Evolutionary conservation across 2,113 vertebrate genomes (phyloP), one percentile per base, ranked within the genome.

Genomic region (Plecotus auritus): DNA sequence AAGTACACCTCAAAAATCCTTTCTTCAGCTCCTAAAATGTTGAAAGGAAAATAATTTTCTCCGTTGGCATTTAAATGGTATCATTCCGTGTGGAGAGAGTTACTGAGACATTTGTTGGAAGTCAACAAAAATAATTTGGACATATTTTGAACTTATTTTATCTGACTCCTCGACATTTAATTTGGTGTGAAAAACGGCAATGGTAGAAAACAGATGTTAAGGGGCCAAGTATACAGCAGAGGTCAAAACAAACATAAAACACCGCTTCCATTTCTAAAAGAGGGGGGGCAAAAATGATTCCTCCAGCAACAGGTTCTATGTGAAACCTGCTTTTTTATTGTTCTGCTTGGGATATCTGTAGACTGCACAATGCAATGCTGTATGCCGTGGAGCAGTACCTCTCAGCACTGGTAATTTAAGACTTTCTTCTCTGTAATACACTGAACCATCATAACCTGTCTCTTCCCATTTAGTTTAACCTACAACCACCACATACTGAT

Each of bases 371-470:
- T 98, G 98, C 98, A 98, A 97, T 97, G 98, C 98, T 98, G 98
- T 98, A 98, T 98, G 97, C 98, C 93, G 85, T 97, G 93, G 97
- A 97, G 98, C 98, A 98, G 97, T 98, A 98, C 98, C 98, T 99
- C 98, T 98, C 98, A 98, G 98, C 98, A 98, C 98, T 97, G 98
- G 98, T 99, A 98, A 99, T 99, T 99, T 99, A 99, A 99, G 98
- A 98, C 98, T 99, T 98, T 98, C 98, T 98, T 98, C 98, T 98
- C 98, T 98, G 98, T 98, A 99, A 99, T 98, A 98, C 98, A 99
- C 98, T 99, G 98, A 99, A 98, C 98, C 99, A 99, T 99, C 99
- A 99, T 98, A 99, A 99, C 98, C 99, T 99, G 99, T 99, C 99
- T 98, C 98, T 99, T 98, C 98, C 98, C 98, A 99, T 99, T 99